Evolutionary conservation across 2,113 vertebrate genomes (phyloP), one percentile per base, ranked within the genome.

Genomic region (Gopherus evgoodei): DNA sequence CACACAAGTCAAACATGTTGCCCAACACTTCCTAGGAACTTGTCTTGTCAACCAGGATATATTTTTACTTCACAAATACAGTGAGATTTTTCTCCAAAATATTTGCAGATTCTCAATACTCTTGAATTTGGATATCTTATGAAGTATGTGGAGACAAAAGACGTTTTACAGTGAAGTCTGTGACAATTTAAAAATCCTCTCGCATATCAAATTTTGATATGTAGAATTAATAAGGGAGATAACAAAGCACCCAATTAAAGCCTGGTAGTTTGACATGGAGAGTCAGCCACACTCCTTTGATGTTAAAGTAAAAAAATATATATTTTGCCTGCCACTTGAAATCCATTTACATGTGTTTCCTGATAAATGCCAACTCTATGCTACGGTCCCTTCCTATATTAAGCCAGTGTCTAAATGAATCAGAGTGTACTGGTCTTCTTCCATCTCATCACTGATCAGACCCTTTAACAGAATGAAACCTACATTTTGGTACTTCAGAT

Each of bases 361-460:
- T 86, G n/a, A 80, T 24, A 82, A 89, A 65, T 65, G 1, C 11
- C 53, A 11, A 4, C 62, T 6, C 49, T 78, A 42, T 4, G 91
- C 7, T 1, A 49, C 3, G 35, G 16, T 90, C 88, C 5, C 16
- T 38, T 81, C 49, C n/a, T 82, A 5, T 53, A 50, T 56, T 62
- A 88, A 79, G 0, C n/a, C 8, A 4, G 50, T 13, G 79, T 5
- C 6, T 81, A 80, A 89, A 81, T 9, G 86, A 4, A 4, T 14
- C 81, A n/a, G 22, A 57, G 3, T 1, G 11, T 2, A 1, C 0
- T 42, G 62, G 86, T 21, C 1, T 4, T 44, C 56, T 56, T 44
- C 2, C n/a, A 4, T 44, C 72, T 42, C 22, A 44, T 22, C 72
- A 25, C 42, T 44, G 24, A 44, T 44, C 5, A 14, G 21, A 24